These are phyloP conservation scores for Peromyscus eremicus DNA, from an alignment of 2,797 vertebrate genomes.

Conservation along the genomic window DNA sequence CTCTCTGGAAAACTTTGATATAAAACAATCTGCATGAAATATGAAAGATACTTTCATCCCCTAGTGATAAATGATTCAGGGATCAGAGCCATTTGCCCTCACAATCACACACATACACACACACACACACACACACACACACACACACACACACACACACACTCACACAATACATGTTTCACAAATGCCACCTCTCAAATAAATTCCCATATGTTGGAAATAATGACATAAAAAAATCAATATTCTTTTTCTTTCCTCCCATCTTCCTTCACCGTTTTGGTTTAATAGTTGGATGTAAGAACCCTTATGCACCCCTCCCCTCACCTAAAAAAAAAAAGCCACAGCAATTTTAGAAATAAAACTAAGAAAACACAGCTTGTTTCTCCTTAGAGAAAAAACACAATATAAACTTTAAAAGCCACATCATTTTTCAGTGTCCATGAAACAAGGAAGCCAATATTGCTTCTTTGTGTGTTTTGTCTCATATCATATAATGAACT, in stretches of 20 bases:
- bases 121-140: background rate
- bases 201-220: conserved; percentile 21
- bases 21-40: conserved; percentile 28
- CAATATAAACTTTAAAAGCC: background rate
- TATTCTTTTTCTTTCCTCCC: background rate
- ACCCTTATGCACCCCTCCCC: background rate
- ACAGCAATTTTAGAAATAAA: conserved; percentile 2
- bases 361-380: conserved; percentile 3
- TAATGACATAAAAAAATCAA: conserved; percentile 43
- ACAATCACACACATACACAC: background rate
- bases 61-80: background rate
- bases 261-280: background rate
- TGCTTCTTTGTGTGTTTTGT: conserved; percentile 8
- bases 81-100: background rate
- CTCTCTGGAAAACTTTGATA: conserved; percentile 33
- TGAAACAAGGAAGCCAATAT: conserved; percentile 23
- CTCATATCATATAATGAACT: conserved; percentile 47
- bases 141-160: background rate
- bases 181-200: background rate
- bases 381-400: conserved; percentile 4
- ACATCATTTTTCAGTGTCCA: conserved; percentile 37
- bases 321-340: background rate
- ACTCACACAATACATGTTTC: background rate
- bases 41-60: background rate
- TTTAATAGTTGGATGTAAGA: conserved; percentile 6